These are phyloP conservation scores for Bufotes viridis DNA, from an alignment of 2,797 vertebrate species.

Conservation along the genomic window DNA sequence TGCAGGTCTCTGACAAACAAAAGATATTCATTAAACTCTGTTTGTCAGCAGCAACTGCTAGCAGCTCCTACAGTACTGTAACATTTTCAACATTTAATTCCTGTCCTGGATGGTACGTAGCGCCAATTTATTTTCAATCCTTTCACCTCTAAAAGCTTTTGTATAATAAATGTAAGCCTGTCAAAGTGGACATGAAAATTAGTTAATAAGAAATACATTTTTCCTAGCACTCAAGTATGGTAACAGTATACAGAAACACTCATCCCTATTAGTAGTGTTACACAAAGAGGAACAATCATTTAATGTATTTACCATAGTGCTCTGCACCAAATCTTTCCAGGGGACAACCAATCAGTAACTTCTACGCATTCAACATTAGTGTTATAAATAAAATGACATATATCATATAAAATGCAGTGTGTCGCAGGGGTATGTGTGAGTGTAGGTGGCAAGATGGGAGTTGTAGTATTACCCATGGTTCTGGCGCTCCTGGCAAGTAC, in stretches of 20 bases:
- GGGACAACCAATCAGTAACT: too few relatives aligned
- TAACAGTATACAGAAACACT: background rate
- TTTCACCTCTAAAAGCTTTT: background rate
- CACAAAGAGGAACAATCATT: background rate
- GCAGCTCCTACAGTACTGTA: background rate
- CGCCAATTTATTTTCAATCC: background rate
- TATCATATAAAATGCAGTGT: too few relatives aligned
- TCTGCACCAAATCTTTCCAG: too few relatives aligned
- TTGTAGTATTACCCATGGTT: too few relatives aligned
- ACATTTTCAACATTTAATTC: background rate
- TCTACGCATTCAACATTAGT: too few relatives aligned
- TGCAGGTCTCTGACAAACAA: constrained; percentile 6
- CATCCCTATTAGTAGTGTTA: background rate
- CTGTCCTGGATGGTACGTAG: background rate
- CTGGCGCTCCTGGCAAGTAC: too few relatives aligned
- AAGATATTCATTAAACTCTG: constrained; percentile 7
- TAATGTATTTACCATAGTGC: too few relatives aligned
- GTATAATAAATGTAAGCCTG: background rate
- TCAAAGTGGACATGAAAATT: background rate
- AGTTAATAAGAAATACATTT: background rate
- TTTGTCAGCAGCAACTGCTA: background rate
- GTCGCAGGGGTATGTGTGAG: too few relatives aligned
- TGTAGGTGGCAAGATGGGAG: too few relatives aligned
- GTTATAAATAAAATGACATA: too few relatives aligned
- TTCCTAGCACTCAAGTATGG: background rate